A percentile compares a stretch with the other conserved stretches of the same genome.
Evolutionary conservation across 2,888 invertebrate genomes (phyloP).

Genomic region (Aporophyla lueneburgensis): DNA sequence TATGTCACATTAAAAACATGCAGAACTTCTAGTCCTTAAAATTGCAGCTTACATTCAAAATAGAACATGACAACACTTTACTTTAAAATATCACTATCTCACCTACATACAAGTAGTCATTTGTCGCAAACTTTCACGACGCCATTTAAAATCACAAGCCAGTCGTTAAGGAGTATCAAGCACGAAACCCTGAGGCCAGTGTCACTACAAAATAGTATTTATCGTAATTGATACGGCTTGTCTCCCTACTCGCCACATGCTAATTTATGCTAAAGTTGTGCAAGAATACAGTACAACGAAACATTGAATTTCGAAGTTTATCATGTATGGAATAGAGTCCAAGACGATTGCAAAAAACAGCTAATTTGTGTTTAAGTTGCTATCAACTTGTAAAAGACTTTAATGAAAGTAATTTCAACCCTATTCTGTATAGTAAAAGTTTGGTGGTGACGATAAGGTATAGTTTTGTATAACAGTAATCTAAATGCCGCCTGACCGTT

Average conservation of each 20-base stretch:
- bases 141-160: slow-evolving; percentile 61
- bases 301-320: slow-evolving; percentile 27
- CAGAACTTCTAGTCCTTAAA: background rate
- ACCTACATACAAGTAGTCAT: slow-evolving; percentile 39
- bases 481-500: slow-evolving; percentile 67
- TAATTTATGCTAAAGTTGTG: slow-evolving; percentile 69
- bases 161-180: slow-evolving; percentile 60
- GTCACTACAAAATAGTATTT: slow-evolving; percentile 74
- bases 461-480: slow-evolving; percentile 60
- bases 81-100: slow-evolving; percentile 33
- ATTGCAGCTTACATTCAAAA: slow-evolving; percentile 16
- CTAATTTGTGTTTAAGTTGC: slow-evolving; percentile 39
- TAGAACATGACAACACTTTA: slow-evolving; percentile 1
- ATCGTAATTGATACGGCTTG: slow-evolving; percentile 74
- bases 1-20: background rate
- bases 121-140: slow-evolving; percentile 60
- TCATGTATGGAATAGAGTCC: fast-evolving
- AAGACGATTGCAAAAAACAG: background rate
- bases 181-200: slow-evolving; percentile 64
- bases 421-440: background rate
- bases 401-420: slow-evolving; percentile 8
- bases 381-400: slow-evolving; percentile 22
- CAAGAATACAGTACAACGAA: background rate
- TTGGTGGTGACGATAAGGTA: background rate
- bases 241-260: slow-evolving; percentile 70